Evolutionary conservation across 1,140 invertebrate species (phyloP), one percentile per base, ranked within the genome.

Genomic region (Lordiphosa mommai): DNA sequence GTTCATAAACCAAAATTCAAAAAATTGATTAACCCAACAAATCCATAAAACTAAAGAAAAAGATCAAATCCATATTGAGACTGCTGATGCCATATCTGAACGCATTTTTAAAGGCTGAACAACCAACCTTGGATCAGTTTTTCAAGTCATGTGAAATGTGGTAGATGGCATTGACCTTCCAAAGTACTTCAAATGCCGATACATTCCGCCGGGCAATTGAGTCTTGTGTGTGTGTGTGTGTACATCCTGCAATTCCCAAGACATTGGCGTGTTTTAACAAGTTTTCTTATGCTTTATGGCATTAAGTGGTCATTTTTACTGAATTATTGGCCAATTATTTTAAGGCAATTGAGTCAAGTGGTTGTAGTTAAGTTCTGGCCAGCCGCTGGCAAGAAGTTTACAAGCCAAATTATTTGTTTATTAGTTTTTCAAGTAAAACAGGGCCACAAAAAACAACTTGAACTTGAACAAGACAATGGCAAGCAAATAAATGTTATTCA

Each of bases 321-420:
- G 72, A 84, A 84, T 84, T 84, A 84, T 84, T 85, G 77, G 57
- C 68, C 77, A 84, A 84, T 84, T 84, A 84, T 84, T 84, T 84
- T 51, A 76, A 84, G 79, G 79, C 77, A 84, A 85, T 85, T 72
- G 77, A 77, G 48, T 71, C 61, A 77, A 84, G 76, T 72, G 74
- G 57, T 49, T 41, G 14, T 34, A 23, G 49, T 23, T 9, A 34
- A 32, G 29, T 14, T 52, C 32, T 12, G 32, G 47, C 5, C 5
- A 48, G 58, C 55, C 41, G 16, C 46, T 47, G 46, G 20, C 47
- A 34, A 61, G 55, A 82, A 84, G 53, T 77, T 84, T 84, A 59
- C 52, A 59, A 55, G 61, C 56, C 51, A 77, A 84, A 77, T 72
- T 64, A 77, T 76, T 82, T 82, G 76, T 84, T 82, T 82, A 82